These are phyloP conservation scores for Ginglymostoma cirratum DNA, from an alignment of 2,113 vertebrate genomes.

Conservation along the genomic window DNA sequence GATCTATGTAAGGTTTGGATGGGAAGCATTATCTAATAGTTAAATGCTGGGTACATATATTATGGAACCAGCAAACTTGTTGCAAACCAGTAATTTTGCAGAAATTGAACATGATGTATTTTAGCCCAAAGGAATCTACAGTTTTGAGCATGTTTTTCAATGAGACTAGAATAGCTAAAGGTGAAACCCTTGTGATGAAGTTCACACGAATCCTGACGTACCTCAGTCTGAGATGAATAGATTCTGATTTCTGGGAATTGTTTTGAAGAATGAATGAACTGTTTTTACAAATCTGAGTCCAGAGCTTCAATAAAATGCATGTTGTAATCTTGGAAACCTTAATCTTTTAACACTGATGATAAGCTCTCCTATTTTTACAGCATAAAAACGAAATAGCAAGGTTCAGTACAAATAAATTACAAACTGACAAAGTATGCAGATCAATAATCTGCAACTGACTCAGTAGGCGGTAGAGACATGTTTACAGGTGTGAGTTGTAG, in stretches of 20 bases:
- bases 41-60: background rate
- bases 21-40: background rate
- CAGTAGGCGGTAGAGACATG: too few relatives aligned
- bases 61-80: background rate
- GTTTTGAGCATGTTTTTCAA: background rate
- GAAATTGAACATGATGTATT: background rate
- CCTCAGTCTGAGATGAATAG: background rate
- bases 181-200: background rate
- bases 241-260: background rate
- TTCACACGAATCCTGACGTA: background rate
- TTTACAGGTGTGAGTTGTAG: background rate
- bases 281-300: background rate
- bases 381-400: background rate
- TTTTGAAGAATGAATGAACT: background rate
- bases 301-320: background rate
- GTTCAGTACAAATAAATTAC: background rate
- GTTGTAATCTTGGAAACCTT: background rate
- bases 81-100: background rate
- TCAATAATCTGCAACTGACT: background rate
- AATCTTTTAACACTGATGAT: background rate
- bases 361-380: background rate
- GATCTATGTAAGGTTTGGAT: background rate
- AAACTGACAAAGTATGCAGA: background rate
- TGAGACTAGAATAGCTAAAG: background rate
- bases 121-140: background rate